Base-by-base conservation (phyloP, 2,113 vertebrate species). In the Tetraodon nigroviridis region DNA sequence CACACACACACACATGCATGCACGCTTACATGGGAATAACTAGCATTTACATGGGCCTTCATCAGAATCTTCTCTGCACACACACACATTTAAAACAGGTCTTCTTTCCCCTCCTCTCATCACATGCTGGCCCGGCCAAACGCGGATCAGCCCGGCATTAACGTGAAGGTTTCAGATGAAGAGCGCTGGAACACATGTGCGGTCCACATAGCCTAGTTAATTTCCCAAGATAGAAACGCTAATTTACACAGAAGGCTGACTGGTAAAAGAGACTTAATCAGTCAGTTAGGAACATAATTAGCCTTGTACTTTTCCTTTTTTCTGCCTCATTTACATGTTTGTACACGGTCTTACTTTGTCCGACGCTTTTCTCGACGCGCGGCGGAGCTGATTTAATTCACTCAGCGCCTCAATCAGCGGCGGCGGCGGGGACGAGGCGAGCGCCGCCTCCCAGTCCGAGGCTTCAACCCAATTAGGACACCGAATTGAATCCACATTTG, bases 221-320 rank as follows among this genome's bases (percentile, higher is more conserved):
- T 88, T 88, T 89, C 87, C 87, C 87, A 87, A 87, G 87, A 89
- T 89, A 89, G 86, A 86, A 89, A 88, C 68, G 83, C 84, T n/a
- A 86, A 87, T 89, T 87, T 89, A 86, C 87, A 87, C 87, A 83
- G 83, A 86, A 87, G 86, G 83, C 79, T n/a, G 80, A 86, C 84
- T 86, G 84, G 84, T 84, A 83, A 89, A 83, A 85, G 87, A 86
- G 84, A 86, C 86, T 87, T 86, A 82, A 87, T 87, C 84, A 86
- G 87, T 87, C 87, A 82, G 80, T 89, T 87, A 77, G 86, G 87
- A 85, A 85, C 84, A 84, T 86, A 87, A 89, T 89, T 87, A 87
- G 86, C 87, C 83, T 85, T 83, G 78, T 87, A 79, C 80, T 74
- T 82, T 76, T 59, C 69, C 72, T 79, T 85, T 77, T 87, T 86